Conservation (phyloP, 2,113 vertebrate species). For the Amblyopsis rosae region DNA sequence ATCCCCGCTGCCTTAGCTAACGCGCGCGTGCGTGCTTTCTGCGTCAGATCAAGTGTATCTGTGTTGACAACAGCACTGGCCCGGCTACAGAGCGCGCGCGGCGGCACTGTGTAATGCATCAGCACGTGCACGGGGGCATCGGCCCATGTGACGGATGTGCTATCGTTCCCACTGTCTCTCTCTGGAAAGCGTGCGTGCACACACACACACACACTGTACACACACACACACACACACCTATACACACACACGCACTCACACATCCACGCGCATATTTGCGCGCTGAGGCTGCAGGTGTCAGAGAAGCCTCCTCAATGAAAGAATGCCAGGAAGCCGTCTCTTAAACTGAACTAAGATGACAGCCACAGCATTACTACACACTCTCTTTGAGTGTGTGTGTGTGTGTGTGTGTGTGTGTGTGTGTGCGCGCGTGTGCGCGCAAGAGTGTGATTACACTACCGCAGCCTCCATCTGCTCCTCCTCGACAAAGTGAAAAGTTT, state of each 20-base stretch:
- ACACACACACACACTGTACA: neutral
- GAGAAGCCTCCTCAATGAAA: conserved; percentile 26
- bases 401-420: conserved; percentile 2
- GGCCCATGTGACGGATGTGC: too few relatives aligned
- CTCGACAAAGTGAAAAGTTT: conserved; percentile 57
- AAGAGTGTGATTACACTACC: neutral
- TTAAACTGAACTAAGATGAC: conserved; percentile 29
- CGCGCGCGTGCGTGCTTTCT: neutral
- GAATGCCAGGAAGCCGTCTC: conserved; percentile 37
- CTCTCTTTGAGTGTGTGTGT: neutral
- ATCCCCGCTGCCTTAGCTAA: conserved; percentile 5
- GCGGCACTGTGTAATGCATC: too few relatives aligned
- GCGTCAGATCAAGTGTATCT: conserved; percentile 2
- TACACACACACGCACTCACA: neutral
- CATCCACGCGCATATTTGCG: conserved; percentile 1
- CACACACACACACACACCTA: neutral
- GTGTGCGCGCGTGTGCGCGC: conserved; percentile 15
- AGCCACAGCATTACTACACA: conserved; percentile 38
- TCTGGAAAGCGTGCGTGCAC: too few relatives aligned
- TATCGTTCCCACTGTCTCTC: too few relatives aligned
- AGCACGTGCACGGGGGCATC: too few relatives aligned
- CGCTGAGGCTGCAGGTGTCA: conserved; percentile 24
- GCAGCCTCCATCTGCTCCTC: conserved; percentile 25
- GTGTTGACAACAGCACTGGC: conserved; percentile 5
- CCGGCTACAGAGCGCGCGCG: too few relatives aligned